Evolutionary conservation across 2,113 vertebrate genomes (phyloP).

Genomic region (Lipotes vexillifer): DNA sequence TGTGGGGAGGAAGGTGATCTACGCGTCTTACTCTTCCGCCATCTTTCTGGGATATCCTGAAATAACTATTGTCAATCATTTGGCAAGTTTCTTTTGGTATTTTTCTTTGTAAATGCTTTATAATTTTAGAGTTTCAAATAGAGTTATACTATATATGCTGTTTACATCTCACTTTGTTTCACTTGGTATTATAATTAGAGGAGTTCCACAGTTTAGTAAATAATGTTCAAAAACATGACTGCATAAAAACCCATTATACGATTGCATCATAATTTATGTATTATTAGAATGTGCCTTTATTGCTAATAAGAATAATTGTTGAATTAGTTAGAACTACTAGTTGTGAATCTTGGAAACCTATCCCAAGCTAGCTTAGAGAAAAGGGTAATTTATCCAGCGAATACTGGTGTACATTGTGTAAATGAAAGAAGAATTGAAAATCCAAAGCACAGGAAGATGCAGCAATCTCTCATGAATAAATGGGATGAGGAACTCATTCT

Average conservation of each 20-base stretch:
- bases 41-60: neutral
- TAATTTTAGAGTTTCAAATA: neutral
- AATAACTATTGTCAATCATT: neutral
- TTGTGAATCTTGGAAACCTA: neutral
- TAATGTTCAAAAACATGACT: neutral
- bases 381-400: neutral
- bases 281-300: neutral
- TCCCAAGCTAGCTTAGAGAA: neutral
- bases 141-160: neutral
- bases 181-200: neutral
- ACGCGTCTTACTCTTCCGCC: no score
- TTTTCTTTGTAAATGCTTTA: neutral
- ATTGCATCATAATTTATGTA: neutral
- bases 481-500: neutral
- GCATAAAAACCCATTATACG: neutral
- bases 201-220: constrained; percentile 2
- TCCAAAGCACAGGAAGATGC: neutral
- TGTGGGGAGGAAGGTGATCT: no score
- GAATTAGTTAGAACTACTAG: neutral
- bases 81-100: neutral
- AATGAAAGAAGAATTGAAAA: neutral
- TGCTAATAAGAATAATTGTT: neutral
- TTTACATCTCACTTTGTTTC: neutral
- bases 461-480: neutral
- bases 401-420: neutral